Evolutionary conservation across 1,140 invertebrate species (phyloP).

Genomic region (Drosophila sproati): DNA sequence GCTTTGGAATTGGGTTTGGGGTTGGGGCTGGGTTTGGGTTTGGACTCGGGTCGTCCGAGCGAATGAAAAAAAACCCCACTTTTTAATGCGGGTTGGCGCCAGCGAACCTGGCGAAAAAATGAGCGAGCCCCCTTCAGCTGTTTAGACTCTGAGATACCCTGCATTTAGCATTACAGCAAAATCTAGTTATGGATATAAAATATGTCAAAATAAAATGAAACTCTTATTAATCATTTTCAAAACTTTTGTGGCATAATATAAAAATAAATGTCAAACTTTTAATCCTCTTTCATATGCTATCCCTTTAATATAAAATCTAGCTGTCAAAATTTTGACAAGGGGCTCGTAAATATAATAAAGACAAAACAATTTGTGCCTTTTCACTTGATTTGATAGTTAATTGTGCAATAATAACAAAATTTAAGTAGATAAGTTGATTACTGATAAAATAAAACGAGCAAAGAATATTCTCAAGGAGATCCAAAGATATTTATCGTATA

Average conservation of each 20-base stretch:
- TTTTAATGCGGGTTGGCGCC: conserved; percentile 24
- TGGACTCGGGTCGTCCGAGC: conserved; percentile 23
- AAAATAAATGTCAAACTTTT: neutral
- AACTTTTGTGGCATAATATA: too few relatives aligned
- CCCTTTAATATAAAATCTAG: neutral
- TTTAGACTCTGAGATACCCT: neutral
- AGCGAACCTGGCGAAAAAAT: conserved; percentile 22
- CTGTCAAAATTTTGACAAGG: neutral
- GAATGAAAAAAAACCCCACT: conserved; percentile 63
- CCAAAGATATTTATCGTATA: conserved; percentile 1
- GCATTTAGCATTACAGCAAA: too few relatives aligned
- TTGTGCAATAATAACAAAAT: neutral
- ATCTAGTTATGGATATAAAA: too few relatives aligned
- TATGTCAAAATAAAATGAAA: too few relatives aligned
- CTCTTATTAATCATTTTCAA: too few relatives aligned
- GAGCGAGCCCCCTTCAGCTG: neutral
- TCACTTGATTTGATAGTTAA: conserved; percentile 1
- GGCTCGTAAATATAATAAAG: too few relatives aligned
- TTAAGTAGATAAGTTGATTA: neutral
- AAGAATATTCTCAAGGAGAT: neutral
- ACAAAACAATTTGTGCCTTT: neutral
- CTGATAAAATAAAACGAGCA: neutral
- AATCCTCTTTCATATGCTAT: neutral
- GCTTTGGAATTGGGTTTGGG: conserved; percentile 1
- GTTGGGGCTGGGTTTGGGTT: neutral